Base-by-base conservation (phyloP, 1,140 invertebrate genomes). In the Rhyacophila brunnea region DNA sequence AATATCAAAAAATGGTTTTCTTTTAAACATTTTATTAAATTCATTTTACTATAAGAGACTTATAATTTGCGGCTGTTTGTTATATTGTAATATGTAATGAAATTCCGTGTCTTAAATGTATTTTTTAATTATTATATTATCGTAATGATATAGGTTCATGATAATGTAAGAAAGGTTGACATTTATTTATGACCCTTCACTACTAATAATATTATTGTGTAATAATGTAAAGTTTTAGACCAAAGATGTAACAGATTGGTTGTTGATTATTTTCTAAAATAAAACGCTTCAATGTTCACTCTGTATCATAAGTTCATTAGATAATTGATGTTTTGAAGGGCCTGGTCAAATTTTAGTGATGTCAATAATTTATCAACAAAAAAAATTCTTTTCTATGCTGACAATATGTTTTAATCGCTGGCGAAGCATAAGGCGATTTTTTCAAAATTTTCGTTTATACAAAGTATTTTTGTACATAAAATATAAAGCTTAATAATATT, bases 111-210 rank as follows among this genome's bases (percentile, higher is more conserved):
- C 17, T 42, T 42, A 17, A 17, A 42, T 42, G 20, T 45, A 45
- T 45, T 45, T 45, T 19, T 45, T 19, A 45, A 20, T 45, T 19
- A 20, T 45, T 11, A 45, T 19, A 45, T 45, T 45, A 45, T 17
- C 17, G 10, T 19, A 20, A 9, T 19, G 15, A 45, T 19, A 45
- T 11, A 11, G 15, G 11, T 11, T 19, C 14, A 17, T 14, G 13
- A 5, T 42, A 13, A 17, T 42, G 6, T 42, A 13, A 42, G 20
- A 45, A 19, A 19, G 10, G 43, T 45, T 20, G 20, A 17, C 17
- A 11, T 45, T 45, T 45, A 17, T 45, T 19, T 45, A 42, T 42
- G n/a, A 18, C 13, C 11, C 11, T 42, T 18, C 13, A 42, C 17
- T 14, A 42, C 13, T 14, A 13, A 18, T 42, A 42, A 5, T 42